These are phyloP conservation scores for Thereva unica DNA, from an alignment of 2,888 invertebrate genomes.

Conservation along the genomic window DNA sequence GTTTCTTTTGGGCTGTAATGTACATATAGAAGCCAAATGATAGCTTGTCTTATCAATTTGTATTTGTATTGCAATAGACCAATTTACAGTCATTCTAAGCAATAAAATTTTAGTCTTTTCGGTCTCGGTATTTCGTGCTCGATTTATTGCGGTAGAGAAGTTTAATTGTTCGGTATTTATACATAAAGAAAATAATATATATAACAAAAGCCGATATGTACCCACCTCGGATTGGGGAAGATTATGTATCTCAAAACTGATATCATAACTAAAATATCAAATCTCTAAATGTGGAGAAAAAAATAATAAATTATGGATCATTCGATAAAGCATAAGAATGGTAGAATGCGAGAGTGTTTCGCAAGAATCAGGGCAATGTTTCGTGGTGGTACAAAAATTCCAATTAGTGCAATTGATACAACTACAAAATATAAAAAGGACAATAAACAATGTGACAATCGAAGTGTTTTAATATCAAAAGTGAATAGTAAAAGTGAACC, in stretches of 20 bases:
- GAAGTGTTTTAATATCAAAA: constrained; percentile 9
- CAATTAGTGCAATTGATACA: constrained; percentile 24
- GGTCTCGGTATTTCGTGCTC: too few species aligned
- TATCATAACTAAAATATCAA: too few species aligned
- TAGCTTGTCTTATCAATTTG: constrained; percentile 26
- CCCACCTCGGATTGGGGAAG: constrained; percentile 26
- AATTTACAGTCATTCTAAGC: background rate
- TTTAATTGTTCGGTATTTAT: too few species aligned
- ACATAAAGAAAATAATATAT: background rate
- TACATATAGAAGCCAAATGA: constrained; percentile 20
- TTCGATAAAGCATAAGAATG: constrained; percentile 8
- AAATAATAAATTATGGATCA: constrained; percentile 18
- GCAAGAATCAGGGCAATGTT: constrained; percentile 33
- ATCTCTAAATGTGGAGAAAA: constrained; percentile 23
- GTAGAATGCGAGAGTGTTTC: constrained; percentile 25
- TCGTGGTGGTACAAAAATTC: constrained; percentile 30
- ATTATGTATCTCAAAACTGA: background rate
- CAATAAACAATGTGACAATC: background rate
- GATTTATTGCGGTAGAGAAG: too few species aligned
- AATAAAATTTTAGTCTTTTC: too few species aligned
- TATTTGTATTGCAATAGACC: background rate
- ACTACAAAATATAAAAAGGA: background rate
- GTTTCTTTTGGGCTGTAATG: background rate
- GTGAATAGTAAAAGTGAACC: constrained; percentile 37
- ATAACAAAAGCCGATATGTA: background rate